Evolutionary conservation across 2,113 vertebrate species (phyloP).

Genomic region (Thamnophis sirtalis): DNA sequence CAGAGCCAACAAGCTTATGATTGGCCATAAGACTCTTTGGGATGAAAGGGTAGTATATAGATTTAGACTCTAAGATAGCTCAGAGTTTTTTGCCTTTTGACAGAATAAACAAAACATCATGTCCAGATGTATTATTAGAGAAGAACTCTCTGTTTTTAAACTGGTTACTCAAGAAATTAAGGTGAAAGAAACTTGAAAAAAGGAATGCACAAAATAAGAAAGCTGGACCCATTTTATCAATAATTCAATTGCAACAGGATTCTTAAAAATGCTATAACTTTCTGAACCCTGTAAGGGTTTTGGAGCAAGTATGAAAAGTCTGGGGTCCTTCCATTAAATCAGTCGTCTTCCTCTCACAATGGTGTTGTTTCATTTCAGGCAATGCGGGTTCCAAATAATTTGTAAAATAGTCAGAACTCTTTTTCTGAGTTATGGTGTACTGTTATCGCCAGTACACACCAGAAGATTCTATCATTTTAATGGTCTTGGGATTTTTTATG

Average conservation of each 20-base stretch:
- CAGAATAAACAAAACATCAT: not conserved
- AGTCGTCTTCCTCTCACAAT: not conserved
- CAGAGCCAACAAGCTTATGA: not conserved
- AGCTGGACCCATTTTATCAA: not conserved
- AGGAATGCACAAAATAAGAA: no score
- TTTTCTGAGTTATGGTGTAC: no score
- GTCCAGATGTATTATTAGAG: not conserved
- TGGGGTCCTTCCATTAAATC: not conserved
- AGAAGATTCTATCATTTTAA: not conserved
- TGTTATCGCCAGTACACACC: not conserved
- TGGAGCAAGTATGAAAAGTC: not conserved
- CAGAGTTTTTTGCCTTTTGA: not conserved
- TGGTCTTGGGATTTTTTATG: not conserved
- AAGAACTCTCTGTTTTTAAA: not conserved
- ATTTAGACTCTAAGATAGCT: not conserved
- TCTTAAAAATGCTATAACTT: not conserved
- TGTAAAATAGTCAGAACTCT: not conserved
- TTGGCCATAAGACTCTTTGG: not conserved
- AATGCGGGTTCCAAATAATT: not conserved
- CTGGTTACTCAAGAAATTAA: not conserved
- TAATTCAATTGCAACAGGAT: not conserved
- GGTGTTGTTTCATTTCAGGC: not conserved
- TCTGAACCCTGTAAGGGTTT: not conserved
- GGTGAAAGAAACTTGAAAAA: not conserved
- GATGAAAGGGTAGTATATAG: not conserved